Conservation (phyloP, 2,113 vertebrate genomes). For the Xerus inauris region DNA sequence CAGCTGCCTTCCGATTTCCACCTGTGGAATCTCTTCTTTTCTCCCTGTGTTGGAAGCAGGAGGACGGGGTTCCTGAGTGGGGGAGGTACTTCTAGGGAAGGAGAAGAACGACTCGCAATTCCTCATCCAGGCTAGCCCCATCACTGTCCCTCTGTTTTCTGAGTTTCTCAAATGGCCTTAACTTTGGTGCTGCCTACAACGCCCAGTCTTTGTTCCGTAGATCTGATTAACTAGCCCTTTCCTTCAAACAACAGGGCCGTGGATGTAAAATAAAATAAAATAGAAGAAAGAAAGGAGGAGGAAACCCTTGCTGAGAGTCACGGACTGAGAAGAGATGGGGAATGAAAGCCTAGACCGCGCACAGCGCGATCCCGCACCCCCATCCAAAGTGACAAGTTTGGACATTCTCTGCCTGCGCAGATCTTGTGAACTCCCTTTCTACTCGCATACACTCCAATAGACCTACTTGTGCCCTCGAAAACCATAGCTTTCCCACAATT, state of each 20-base stretch:
- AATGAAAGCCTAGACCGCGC: background rate
- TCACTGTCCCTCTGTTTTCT: background rate
- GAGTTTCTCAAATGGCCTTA: background rate
- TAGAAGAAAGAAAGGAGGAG: background rate
- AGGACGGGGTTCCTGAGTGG: background rate
- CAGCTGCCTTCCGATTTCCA: conserved; percentile 25
- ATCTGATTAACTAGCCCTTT: background rate
- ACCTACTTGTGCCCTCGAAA: background rate
- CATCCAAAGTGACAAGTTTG: background rate
- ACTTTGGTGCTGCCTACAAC: conserved; percentile 23
- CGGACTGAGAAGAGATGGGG: background rate
- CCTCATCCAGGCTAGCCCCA: background rate
- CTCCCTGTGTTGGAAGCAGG: background rate
- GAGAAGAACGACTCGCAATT: background rate
- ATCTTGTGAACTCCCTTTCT: accelerated
- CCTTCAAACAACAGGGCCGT: background rate
- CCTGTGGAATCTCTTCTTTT: conserved; percentile 70
- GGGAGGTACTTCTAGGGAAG: background rate
- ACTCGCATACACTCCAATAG: background rate
- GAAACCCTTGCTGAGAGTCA: background rate
- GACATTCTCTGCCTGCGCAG: background rate
- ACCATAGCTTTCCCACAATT: too few species aligned
- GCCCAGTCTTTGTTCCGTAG: conserved; percentile 56
- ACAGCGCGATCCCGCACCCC: background rate
- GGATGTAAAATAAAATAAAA: background rate